Evolutionary conservation across 1,140 invertebrate genomes (phyloP).

Genomic region (Drosophila biarmipes): DNA sequence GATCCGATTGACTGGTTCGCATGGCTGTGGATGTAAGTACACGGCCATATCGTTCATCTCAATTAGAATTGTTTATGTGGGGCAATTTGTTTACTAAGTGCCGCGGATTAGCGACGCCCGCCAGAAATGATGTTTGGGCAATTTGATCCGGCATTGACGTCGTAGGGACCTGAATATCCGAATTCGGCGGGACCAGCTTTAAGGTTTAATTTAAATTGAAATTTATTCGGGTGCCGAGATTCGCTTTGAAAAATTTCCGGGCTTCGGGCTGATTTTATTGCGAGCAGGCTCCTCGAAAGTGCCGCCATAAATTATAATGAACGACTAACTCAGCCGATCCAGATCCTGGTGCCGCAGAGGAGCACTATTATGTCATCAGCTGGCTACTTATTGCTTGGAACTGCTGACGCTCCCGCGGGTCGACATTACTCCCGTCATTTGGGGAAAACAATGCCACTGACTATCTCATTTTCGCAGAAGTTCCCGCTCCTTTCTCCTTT

Average conservation of each 20-base stretch:
- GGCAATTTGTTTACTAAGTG: constrained; percentile 79
- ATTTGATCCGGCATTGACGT: constrained; percentile 53
- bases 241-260: constrained; percentile 5
- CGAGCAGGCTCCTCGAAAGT: neutral
- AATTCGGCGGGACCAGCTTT: constrained; percentile 32
- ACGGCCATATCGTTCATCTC: constrained; percentile 71
- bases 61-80: constrained; percentile 80
- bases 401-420: constrained; percentile 28
- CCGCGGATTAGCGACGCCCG: constrained; percentile 65
- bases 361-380: constrained; percentile 52
- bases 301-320: constrained; percentile 65
- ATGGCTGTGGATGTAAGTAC: constrained; percentile 35
- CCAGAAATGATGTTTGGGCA: constrained; percentile 41
- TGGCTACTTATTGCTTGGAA: constrained; percentile 66
- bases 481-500: constrained; percentile 1
- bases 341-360: constrained; percentile 13
- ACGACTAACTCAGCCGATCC: constrained; percentile 31
- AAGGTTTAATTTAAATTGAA: constrained; percentile 55
- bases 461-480: constrained; percentile 74
- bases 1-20: constrained; percentile 43
- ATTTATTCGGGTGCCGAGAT: constrained; percentile 51
- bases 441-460: constrained; percentile 69
- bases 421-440: constrained; percentile 69
- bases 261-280: neutral
- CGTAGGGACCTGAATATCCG: constrained; percentile 10